Percentiles rank a stretch among this genome's conserved stretches.
phyloP scores from a whole-genome alignment of 2,113 vertebrate species.

The Sardina pilchardus region DNA sequence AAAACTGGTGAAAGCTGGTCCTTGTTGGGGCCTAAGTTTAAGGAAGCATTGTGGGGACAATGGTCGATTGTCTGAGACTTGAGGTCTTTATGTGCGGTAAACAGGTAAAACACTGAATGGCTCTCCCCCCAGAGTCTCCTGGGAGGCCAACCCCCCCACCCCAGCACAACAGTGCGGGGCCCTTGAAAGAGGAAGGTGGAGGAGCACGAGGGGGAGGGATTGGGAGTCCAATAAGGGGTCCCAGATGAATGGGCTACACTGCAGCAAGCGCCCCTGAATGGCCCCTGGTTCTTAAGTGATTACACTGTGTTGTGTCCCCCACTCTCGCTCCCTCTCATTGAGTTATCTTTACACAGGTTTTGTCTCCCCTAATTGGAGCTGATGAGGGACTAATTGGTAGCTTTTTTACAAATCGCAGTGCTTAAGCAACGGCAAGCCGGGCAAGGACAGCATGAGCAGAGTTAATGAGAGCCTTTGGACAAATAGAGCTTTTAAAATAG shows the following conservation, averaged over 20 bases:
- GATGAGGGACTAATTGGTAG: constrained; percentile 99
- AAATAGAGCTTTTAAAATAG: constrained; percentile 74
- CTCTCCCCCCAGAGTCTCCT: constrained; percentile 85
- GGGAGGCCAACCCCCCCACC: constrained; percentile 83
- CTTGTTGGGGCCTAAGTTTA: constrained; percentile 82
- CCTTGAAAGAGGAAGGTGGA: constrained; percentile 72
- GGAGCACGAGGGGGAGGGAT: background rate
- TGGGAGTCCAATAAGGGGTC: constrained; percentile 68
- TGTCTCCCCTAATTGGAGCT: constrained; percentile 99
- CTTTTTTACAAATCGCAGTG: constrained; percentile 82
- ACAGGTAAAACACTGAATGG: constrained; percentile 92
- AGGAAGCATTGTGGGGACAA: constrained; percentile 86
- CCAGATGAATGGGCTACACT: constrained; percentile 77
- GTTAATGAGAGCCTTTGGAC: constrained; percentile 92
- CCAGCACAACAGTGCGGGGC: constrained; percentile 75
- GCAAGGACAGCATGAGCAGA: constrained; percentile 86
- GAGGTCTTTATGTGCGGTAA: constrained; percentile 82
- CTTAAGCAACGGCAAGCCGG: constrained; percentile 83
- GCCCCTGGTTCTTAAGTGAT: constrained; percentile 84
- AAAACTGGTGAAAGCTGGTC: constrained; percentile 73
- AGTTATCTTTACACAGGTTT: constrained; percentile 97
- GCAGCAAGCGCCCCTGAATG: constrained; percentile 70
- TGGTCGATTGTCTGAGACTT: constrained; percentile 85
- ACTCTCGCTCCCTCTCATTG: constrained; percentile 78
- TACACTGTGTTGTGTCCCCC: constrained; percentile 77